Conservation (phyloP, 2,113 vertebrate species). For the Silurus asotus region DNA sequence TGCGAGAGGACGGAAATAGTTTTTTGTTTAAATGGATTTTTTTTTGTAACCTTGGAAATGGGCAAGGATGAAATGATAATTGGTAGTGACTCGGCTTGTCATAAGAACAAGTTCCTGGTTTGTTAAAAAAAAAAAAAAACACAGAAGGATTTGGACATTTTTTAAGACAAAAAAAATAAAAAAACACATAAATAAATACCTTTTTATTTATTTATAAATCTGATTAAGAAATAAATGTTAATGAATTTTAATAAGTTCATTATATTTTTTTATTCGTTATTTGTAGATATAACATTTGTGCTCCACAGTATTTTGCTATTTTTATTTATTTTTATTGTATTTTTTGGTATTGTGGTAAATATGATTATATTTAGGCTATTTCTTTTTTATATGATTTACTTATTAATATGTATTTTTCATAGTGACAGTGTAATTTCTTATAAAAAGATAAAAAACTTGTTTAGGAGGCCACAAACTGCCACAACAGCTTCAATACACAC, state of each 20-base stretch:
- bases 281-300: no score
- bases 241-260: no score
- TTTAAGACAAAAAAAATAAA: not conserved
- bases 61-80: slow-evolving; percentile 10
- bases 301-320: no score
- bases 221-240: no score
- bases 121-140: not conserved
- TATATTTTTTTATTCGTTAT: no score
- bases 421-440: not conserved
- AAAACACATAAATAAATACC: no score
- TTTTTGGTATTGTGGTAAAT: not conserved
- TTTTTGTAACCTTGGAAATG: slow-evolving; percentile 20
- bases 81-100: not conserved
- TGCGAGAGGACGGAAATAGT: not conserved
- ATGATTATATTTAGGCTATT: not conserved
- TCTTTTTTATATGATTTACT: not conserved
- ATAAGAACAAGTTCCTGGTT: slow-evolving; percentile 21
- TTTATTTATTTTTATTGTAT: no score
- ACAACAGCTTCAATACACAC: not conserved
- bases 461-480: not conserved
- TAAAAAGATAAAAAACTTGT: not conserved
- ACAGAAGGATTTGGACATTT: not conserved
- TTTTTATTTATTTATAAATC: no score
- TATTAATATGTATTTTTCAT: not conserved
- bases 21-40: slow-evolving; percentile 1